These are phyloP conservation scores for Drosophila repleta DNA, from an alignment of 1,140 invertebrate species.

Conservation along the genomic window DNA sequence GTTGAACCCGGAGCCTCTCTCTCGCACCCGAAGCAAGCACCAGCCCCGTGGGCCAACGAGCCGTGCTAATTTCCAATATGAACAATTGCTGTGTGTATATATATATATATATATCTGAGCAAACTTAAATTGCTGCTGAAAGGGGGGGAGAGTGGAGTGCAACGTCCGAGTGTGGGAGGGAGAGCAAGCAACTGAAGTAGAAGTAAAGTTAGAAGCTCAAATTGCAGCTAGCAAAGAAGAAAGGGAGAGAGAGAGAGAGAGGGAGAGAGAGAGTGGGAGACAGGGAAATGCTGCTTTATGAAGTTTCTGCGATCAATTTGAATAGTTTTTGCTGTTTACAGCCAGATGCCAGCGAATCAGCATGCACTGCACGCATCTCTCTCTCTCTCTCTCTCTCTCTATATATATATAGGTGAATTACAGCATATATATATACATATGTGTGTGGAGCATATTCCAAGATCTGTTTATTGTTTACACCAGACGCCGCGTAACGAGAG, in stretches of 20 bases:
- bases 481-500: slow-evolving; percentile 21
- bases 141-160: too few species aligned
- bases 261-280: background rate
- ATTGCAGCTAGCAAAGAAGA: too few species aligned
- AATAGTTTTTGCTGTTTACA: slow-evolving; percentile 22
- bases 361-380: slow-evolving; percentile 17
- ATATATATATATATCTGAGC: background rate
- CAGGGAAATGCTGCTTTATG: background rate
- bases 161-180: background rate
- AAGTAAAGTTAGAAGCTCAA: too few species aligned
- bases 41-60: slow-evolving; percentile 92
- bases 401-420: background rate
- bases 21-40: slow-evolving; percentile 93
- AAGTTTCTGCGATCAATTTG: background rate
- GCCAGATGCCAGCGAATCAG: slow-evolving; percentile 27
- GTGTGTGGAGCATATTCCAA: slow-evolving; percentile 45
- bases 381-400: background rate
- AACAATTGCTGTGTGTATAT: background rate
- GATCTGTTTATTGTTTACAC: slow-evolving; percentile 77
- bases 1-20: slow-evolving; percentile 93
- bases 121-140: background rate
- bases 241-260: background rate
- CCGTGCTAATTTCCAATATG: slow-evolving; percentile 21
- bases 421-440: background rate
- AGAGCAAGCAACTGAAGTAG: background rate